A percentile compares a stretch with the other conserved stretches of the same genome.
Conservation (phyloP, 2,113 vertebrate genomes). For the Poeciliopsis occidentalis region DNA sequence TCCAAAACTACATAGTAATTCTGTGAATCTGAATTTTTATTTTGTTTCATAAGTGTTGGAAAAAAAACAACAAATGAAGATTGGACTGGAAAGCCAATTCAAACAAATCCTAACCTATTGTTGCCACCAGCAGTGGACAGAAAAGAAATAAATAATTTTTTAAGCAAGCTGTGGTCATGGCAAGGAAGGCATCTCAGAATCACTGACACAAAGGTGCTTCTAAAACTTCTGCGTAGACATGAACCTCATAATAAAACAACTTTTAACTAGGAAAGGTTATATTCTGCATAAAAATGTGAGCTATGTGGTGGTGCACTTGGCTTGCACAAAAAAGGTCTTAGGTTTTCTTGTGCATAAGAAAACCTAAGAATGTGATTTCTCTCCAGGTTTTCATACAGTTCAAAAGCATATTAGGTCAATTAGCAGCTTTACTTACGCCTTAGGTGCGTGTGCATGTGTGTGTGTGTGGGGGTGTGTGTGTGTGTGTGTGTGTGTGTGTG, state of each 20-base stretch:
- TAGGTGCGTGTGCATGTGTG: too few species aligned
- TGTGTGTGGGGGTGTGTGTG: too few species aligned
- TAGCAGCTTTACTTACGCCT: not conserved
- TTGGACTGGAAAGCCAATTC: not conserved
- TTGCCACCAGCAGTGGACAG: not conserved
- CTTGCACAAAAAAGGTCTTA: not conserved
- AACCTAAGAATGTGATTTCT: not conserved
- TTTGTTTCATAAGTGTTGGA: too few species aligned
- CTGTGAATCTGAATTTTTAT: too few species aligned
- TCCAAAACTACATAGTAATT: too few species aligned
- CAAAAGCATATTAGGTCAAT: not conserved
- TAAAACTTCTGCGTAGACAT: not conserved
- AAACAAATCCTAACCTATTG: not conserved
- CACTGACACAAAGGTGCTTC: too few species aligned
- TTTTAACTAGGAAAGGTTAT: not conserved
- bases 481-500: too few species aligned
- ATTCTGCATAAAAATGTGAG: not conserved
- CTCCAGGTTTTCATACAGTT: not conserved
- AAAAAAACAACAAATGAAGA: not conserved
- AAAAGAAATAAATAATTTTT: not conserved
- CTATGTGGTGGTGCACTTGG: not conserved
- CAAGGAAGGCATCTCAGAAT: not conserved
- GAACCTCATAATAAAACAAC: not conserved
- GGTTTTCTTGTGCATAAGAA: not conserved
- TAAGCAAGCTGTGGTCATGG: not conserved